A percentile compares a stretch with the other conserved stretches of the same genome.
These are phyloP conservation scores for Lasioglossum morio DNA, from an alignment of 2,888 invertebrate species.

Conservation along the genomic window DNA sequence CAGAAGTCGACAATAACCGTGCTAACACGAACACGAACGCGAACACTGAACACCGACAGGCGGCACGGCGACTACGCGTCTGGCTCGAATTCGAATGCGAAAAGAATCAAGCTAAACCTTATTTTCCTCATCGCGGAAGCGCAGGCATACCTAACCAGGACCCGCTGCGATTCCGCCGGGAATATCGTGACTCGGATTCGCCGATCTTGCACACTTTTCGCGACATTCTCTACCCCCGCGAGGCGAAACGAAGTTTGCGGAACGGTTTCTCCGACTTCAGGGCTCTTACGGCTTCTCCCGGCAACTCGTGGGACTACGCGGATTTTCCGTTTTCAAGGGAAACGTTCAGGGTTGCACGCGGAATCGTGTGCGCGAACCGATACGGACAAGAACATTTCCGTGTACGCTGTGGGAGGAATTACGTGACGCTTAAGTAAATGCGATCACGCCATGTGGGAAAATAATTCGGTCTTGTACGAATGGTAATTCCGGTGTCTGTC, in stretches of 20 bases:
- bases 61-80: conserved; percentile 29
- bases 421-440: conserved; percentile 33
- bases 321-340: conserved; percentile 54
- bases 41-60: background rate
- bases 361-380: conserved; percentile 16
- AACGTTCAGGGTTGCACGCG: conserved; percentile 43
- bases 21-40: background rate
- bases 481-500: background rate
- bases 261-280: conserved; percentile 66
- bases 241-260: conserved; percentile 66
- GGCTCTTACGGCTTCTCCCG: conserved; percentile 44
- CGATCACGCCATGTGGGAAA: conserved; percentile 3
- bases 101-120: conserved; percentile 48
- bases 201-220: conserved; percentile 62
- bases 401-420: conserved; percentile 28
- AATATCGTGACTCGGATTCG: conserved; percentile 67
- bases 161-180: conserved; percentile 47
- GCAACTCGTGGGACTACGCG: conserved; percentile 39
- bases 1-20: conserved; percentile 14
- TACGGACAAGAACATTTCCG: background rate
- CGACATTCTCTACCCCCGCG: conserved; percentile 55
- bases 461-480: background rate
- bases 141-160: conserved; percentile 35
- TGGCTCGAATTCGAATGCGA: conserved; percentile 42
- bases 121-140: conserved; percentile 38